Conservation (phyloP, 2,113 vertebrate genomes). For the Hyperopisus bebe region DNA sequence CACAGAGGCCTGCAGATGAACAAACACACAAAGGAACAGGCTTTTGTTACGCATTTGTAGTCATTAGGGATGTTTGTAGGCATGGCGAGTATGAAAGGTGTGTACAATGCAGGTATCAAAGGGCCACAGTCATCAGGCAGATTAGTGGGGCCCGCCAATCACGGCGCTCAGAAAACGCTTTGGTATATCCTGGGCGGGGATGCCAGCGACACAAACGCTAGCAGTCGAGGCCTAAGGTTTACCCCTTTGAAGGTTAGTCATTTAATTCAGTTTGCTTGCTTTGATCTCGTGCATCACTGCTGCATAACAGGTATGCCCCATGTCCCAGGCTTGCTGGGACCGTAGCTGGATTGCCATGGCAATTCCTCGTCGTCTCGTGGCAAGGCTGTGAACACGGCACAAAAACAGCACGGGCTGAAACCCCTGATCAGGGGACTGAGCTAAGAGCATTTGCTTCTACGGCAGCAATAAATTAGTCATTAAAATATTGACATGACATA, state of each 20-base stretch:
- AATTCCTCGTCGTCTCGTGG: not conserved
- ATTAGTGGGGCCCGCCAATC: not conserved
- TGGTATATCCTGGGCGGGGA: not conserved
- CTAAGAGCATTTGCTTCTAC: not conserved
- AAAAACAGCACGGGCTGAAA: not conserved
- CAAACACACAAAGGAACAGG: not conserved
- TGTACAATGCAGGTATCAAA: not conserved
- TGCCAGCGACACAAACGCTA: not conserved
- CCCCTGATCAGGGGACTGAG: not conserved
- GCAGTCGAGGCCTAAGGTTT: not conserved
- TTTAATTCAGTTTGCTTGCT: not conserved
- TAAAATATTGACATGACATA: not conserved
- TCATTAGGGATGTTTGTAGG: constrained; percentile 5
- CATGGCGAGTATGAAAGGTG: not conserved
- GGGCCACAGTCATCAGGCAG: not conserved
- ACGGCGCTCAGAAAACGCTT: not conserved
- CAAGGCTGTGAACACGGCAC: not conserved
- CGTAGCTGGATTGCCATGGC: not conserved
- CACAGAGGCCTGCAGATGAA: not conserved
- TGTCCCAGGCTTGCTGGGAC: not conserved
- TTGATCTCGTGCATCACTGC: not conserved
- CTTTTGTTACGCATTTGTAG: not conserved
- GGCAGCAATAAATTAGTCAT: not conserved
- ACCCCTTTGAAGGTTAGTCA: not conserved
- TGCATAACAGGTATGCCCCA: not conserved